Evolutionary conservation across 2,797 vertebrate species (phyloP).

Genomic region (Anguilla megastoma): DNA sequence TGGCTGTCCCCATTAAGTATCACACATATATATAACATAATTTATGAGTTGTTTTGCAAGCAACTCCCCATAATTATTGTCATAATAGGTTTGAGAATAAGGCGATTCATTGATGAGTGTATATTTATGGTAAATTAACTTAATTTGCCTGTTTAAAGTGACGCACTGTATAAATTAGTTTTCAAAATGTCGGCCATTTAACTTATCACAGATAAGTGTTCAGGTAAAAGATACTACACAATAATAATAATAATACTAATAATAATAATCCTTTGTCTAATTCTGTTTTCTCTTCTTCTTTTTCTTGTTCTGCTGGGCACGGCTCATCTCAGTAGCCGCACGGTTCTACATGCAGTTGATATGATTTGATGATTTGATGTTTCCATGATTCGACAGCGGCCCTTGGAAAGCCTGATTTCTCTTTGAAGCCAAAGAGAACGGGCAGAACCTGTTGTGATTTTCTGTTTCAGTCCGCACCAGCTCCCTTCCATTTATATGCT

Average conservation of each 20-base stretch:
- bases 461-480: slow-evolving; percentile 25
- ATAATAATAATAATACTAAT: neutral
- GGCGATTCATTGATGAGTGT: too few species aligned
- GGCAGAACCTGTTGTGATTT: neutral
- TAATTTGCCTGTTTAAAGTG: too few species aligned
- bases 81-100: neutral
- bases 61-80: neutral
- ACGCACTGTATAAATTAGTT: too few species aligned
- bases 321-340: neutral
- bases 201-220: too few species aligned
- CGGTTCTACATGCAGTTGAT: neutral
- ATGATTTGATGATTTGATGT: neutral
- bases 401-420: neutral
- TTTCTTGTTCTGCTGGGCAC: neutral
- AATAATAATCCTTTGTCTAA: neutral
- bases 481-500: slow-evolving; percentile 45
- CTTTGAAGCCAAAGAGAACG: neutral
- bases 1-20: too few species aligned
- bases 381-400: neutral
- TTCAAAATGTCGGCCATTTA: too few species aligned
- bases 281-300: neutral
- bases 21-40: too few species aligned
- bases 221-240: too few species aligned
- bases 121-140: too few species aligned
- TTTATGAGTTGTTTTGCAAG: neutral